phyloP scores from a whole-genome alignment of 2,113 vertebrate genomes.

The Phalacrocorax aristotelis region DNA sequence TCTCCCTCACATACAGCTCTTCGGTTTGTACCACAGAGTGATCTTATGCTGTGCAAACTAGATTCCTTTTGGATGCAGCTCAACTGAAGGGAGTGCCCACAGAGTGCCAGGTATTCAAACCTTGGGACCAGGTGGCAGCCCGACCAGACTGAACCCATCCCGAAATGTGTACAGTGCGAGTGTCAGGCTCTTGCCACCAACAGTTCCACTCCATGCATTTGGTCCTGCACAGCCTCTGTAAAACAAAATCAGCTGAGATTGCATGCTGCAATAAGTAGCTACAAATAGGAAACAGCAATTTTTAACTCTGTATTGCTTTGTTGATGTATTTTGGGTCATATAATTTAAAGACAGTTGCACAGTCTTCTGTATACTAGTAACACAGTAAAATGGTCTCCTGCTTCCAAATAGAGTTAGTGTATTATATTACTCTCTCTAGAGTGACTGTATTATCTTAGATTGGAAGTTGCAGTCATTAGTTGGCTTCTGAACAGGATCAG shows the following conservation, averaged over 20 bases:
- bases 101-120: not conserved
- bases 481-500: slow-evolving; percentile 52
- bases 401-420: slow-evolving; percentile 32
- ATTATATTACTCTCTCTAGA: slow-evolving; percentile 27
- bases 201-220: not conserved
- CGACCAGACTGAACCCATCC: not conserved
- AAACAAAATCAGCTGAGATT: not conserved
- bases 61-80: not conserved
- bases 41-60: not conserved
- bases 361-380: not conserved
- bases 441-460: slow-evolving; percentile 36
- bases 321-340: slow-evolving; percentile 19
- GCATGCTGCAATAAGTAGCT: not conserved
- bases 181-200: not conserved
- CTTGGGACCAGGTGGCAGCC: not conserved
- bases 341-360: slow-evolving; percentile 18
- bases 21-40: not conserved
- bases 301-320: slow-evolving; percentile 15
- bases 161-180: rapidly evolving
- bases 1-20: not conserved
- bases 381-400: slow-evolving; percentile 36
- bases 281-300: not conserved
- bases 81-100: not conserved
- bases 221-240: not conserved
- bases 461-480: slow-evolving; percentile 55